Base-by-base conservation (phyloP, 2,888 invertebrate genomes). In the Petrolisthes manimaculis region DNA sequence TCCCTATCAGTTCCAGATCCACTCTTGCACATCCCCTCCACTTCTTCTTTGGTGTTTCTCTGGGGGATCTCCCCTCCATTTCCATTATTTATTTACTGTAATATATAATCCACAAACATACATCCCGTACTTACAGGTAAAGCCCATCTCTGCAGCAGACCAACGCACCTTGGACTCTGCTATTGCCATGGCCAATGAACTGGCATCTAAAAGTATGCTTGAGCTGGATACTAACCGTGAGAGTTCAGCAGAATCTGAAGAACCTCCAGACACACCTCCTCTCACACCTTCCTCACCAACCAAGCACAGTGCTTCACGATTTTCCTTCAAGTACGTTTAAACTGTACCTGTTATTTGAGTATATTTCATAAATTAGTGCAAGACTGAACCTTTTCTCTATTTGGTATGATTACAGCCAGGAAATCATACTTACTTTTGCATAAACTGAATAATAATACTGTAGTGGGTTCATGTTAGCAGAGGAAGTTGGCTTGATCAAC, bases 81-180 rank as follows among this genome's bases (percentile, higher is more conserved):
- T 37, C 37, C 37, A 37, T 37, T 37, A 37, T 37, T 37, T 2
- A 37, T 37, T 37, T 37, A 37, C 37, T 37, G 37, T 37, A 37
- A 37, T 37, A 37, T 37, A 37, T 37, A 37, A 37, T 37, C 37
- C 37, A 37, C 37, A 37, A 37, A 37, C 37, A 37, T 37, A 37
- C 37, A 37, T 37, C 37, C 37, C 37, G 0, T 37, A 37, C 61
- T 3, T 12, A 4, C 84, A 94, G 94, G 96, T 98, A 92, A 98
- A 98, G 93, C 97, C 96, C 4, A 98, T 99, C 94, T 98, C 98
- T 14, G 96, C 97, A 0, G 96, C 97, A 90, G 98, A 98, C 92
- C 96, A 97, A 93, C 97, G 96, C 93, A 97, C 97, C 9, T 94
- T 99, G 89, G 97, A 98, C 92, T 96, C 96, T 37, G 98, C 98